Percentiles rank a stretch among this genome's conserved stretches.
These are phyloP conservation scores for Lampris incognitus DNA, from an alignment of 2,113 vertebrate species.

Conservation along the genomic window DNA sequence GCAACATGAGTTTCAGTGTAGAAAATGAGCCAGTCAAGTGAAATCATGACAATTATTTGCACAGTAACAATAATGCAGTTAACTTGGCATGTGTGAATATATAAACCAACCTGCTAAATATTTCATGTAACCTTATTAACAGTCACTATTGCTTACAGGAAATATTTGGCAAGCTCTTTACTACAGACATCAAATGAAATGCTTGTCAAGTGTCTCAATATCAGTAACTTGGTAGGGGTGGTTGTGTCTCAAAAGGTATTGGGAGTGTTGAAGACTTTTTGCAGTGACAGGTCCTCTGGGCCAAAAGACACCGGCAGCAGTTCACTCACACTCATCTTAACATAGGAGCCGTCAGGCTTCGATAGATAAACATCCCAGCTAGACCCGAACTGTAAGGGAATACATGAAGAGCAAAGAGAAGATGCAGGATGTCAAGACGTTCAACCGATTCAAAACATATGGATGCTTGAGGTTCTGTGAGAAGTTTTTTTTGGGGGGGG, in stretches of 20 bases:
- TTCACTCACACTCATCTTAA: conserved; percentile 82
- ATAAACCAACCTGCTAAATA: not conserved
- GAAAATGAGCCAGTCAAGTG: too few relatives aligned
- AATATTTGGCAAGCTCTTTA: conserved; percentile 15
- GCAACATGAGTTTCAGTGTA: too few relatives aligned
- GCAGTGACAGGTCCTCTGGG: conserved; percentile 83
- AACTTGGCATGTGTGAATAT: not conserved
- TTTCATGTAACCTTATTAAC: conserved; percentile 3
- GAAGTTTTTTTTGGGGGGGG: too few relatives aligned
- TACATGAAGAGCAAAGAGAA: not conserved
- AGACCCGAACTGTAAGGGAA: conserved; percentile 85
- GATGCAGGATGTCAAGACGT: not conserved
- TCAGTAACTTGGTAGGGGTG: too few relatives aligned
- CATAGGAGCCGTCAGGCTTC: conserved; percentile 83
- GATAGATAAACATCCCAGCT: conserved; percentile 88
- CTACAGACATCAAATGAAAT: not conserved
- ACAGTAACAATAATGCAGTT: not conserved
- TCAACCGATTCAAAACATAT: too few relatives aligned
- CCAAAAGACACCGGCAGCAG: conserved; percentile 90
- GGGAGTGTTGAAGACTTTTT: conserved; percentile 10
- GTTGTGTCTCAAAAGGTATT: conserved; percentile 41
- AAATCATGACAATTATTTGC: too few relatives aligned
- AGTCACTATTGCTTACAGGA: conserved; percentile 11
- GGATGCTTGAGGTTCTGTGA: too few relatives aligned
- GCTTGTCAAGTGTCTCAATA: conserved; percentile 23